Evolutionary conservation across 2,888 invertebrate genomes (phyloP), one percentile per base, ranked within the genome.

Genomic region (Trissolcus japonicus): DNA sequence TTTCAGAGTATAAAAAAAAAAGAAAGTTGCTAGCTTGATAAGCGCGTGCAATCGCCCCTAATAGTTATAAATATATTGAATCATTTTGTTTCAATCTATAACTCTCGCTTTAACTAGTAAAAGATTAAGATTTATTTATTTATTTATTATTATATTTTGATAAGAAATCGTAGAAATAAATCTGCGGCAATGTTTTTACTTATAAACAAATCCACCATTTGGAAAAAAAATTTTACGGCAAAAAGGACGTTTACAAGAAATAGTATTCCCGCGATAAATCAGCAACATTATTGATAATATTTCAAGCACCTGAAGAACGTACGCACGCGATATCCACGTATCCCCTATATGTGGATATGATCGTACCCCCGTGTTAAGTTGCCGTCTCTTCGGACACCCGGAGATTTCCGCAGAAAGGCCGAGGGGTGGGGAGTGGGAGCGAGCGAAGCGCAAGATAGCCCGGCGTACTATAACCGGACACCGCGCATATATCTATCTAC

Each of bases 231-330:
- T 54, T 17, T 29, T 46, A 19, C 19, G 19, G 67, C 40, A 54
- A 35, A 57, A 48, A 71, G 55, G 29, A 48, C 51, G 60, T 56
- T 72, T 65, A 63, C 72, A 57, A 75, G 76, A 76, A 68, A 79
- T 73, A 75, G 76, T 65, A 65, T 71, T 67, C 71, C 56, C 75
- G 78, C 62, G 74, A 75, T 78, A 78, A 78, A 78, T 78, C 78
- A 67, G 71, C 69, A 63, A 67, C 74, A 75, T 78, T 71, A 78
- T 78, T 75, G 75, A 78, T 75, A 72, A 78, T 78, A 75, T 72
- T 78, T 72, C 54, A 74, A 57, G 75, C 75, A 62, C 59, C 71
- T 62, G 74, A 75, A 75, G 78, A 78, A 72, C 71, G 78, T 62
- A 59, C 78, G 78, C 66, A 59, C 78, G 78, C 78, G 63, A 72